A percentile compares a stretch with the other conserved stretches of the same genome.
These are phyloP conservation scores for Polydrusus tereticollis DNA, from an alignment of 2,888 invertebrate species.

Conservation along the genomic window DNA sequence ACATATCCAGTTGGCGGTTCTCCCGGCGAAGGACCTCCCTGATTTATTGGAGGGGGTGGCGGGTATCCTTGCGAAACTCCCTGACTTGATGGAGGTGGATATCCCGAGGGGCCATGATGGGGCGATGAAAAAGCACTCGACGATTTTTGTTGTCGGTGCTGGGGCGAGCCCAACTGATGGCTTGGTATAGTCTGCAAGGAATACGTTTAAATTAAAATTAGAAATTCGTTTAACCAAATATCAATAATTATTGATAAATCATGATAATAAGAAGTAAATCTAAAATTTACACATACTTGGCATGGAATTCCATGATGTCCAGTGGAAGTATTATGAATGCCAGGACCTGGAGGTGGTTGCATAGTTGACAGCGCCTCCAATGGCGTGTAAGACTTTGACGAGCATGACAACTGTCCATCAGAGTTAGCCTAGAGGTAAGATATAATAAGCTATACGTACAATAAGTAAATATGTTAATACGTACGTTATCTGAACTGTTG, in stretches of 20 bases:
- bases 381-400: slow-evolving; percentile 82
- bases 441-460: too few species aligned
- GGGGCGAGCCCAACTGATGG: slow-evolving; percentile 29
- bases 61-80: slow-evolving; percentile 8
- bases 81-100: slow-evolving; percentile 54
- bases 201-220: background rate
- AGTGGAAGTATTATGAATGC: slow-evolving; percentile 59
- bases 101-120: slow-evolving; percentile 66
- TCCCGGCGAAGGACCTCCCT: slow-evolving; percentile 54
- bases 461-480: slow-evolving; percentile 50
- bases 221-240: too few species aligned
- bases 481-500: slow-evolving; percentile 64
- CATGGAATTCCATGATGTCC: slow-evolving; percentile 51
- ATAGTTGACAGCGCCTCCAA: slow-evolving; percentile 87
- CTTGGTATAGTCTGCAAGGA: slow-evolving; percentile 1
- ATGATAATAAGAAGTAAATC: background rate
- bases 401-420: slow-evolving; percentile 47
- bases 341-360: slow-evolving; percentile 81
- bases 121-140: slow-evolving; percentile 74
- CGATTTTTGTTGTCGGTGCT: slow-evolving; percentile 59
- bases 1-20: slow-evolving; percentile 62
- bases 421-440: slow-evolving; percentile 27
- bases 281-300: slow-evolving; percentile 17
- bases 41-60: slow-evolving; percentile 44
- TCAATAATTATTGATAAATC: too few species aligned